phyloP scores from a whole-genome alignment of 2,113 vertebrate species.

The Xenopus laevis region DNA sequence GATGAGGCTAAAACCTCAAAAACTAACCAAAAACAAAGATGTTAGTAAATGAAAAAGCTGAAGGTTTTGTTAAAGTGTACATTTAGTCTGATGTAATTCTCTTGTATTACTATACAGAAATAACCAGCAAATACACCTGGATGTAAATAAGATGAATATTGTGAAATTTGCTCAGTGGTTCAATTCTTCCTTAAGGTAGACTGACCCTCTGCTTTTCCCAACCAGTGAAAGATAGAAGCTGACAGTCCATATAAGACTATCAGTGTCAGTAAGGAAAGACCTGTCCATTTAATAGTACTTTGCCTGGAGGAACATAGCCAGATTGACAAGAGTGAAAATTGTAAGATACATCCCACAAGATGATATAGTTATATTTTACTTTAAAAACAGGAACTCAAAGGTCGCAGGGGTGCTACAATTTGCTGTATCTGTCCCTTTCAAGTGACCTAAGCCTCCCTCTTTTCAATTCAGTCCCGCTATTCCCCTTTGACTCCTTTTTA shows the following conservation, averaged over 20 bases:
- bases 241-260: constrained; percentile 1
- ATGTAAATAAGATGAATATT: background rate
- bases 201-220: background rate
- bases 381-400: background rate
- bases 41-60: too few species aligned
- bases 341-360: background rate
- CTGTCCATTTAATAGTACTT: background rate
- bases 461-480: too few species aligned
- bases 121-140: background rate
- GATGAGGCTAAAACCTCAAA: too few species aligned
- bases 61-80: too few species aligned
- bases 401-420: too few species aligned
- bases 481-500: too few species aligned
- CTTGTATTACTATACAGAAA: too few species aligned
- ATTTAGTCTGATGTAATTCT: too few species aligned
- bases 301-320: constrained; percentile 15
- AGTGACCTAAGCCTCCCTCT: too few species aligned
- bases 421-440: too few species aligned
- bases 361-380: background rate
- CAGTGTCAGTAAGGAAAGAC: rapidly evolving
- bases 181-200: constrained; percentile 8
- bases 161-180: background rate
- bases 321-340: constrained; percentile 43
- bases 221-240: constrained; percentile 23
- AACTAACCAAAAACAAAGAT: too few species aligned